Conservation (phyloP, 2,888 invertebrate species). For the Drosophila fungiperda region DNA sequence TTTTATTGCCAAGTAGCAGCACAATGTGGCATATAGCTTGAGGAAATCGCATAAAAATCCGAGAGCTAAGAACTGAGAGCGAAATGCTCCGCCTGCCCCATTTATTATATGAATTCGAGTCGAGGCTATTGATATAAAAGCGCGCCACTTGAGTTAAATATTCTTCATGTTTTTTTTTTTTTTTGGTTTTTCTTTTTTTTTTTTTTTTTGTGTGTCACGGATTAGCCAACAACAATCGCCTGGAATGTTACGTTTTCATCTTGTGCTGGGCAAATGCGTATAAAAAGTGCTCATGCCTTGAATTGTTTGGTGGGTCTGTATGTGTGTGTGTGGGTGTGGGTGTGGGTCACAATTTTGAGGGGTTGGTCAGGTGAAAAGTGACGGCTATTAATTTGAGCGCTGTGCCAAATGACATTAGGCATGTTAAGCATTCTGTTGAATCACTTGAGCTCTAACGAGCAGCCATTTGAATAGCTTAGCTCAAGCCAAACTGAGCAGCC, state of each 20-base stretch:
- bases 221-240: conserved; percentile 70
- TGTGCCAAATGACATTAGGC: conserved; percentile 78
- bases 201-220: conserved; percentile 42
- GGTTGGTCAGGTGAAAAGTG: conserved; percentile 76
- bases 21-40: conserved; percentile 46
- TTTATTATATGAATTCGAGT: conserved; percentile 74
- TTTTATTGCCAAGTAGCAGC: conserved; percentile 72
- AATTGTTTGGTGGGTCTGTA: conserved; percentile 15
- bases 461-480: conserved; percentile 76
- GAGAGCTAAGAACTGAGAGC: conserved; percentile 29
- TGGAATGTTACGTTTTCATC: conserved; percentile 71
- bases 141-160: conserved; percentile 69
- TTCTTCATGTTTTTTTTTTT: conserved; percentile 22
- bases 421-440: conserved; percentile 79
- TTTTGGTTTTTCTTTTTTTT: conserved; percentile 12
- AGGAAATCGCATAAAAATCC: conserved; percentile 76
- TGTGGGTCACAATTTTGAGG: background rate
- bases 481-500: conserved; percentile 34
- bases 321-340: background rate
- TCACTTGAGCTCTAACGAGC: conserved; percentile 77
- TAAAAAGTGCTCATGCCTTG: conserved; percentile 46
- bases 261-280: conserved; percentile 46
- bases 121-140: conserved; percentile 68
- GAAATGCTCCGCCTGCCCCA: conserved; percentile 52
- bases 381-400: conserved; percentile 76